phyloP scores from a whole-genome alignment of 2,888 invertebrate species.

The Ectemnius continuus region DNA sequence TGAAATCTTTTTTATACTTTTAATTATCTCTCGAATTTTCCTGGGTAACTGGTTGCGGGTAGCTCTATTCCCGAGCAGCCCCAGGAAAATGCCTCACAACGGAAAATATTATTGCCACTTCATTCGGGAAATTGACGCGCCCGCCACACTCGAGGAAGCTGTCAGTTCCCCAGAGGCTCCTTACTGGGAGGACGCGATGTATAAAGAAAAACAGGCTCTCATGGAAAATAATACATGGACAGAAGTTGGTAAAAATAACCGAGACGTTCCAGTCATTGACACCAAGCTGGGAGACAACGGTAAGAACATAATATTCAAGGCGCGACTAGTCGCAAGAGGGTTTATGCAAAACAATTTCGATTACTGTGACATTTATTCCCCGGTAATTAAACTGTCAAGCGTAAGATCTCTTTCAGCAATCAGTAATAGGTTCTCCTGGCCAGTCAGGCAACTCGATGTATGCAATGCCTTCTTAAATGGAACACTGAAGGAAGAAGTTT shows the following conservation, averaged over 20 bases:
- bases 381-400: background rate
- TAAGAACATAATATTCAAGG: background rate
- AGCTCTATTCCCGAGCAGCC: no score
- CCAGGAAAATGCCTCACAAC: no score
- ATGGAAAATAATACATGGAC: background rate
- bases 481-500: background rate
- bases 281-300: background rate
- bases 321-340: background rate
- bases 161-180: background rate
- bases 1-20: no score
- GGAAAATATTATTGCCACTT: no score
- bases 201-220: background rate
- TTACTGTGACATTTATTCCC: background rate
- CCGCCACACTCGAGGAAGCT: background rate
- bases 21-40: no score
- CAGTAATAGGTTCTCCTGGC: background rate
- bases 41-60: no score
- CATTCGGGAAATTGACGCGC: background rate
- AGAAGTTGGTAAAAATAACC: background rate
- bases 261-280: background rate
- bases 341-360: background rate
- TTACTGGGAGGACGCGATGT: background rate
- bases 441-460: background rate
- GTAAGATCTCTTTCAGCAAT: background rate
- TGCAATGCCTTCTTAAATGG: background rate